Conservation (phyloP, 2,113 vertebrate species). For the Synodontis membranacea region DNA sequence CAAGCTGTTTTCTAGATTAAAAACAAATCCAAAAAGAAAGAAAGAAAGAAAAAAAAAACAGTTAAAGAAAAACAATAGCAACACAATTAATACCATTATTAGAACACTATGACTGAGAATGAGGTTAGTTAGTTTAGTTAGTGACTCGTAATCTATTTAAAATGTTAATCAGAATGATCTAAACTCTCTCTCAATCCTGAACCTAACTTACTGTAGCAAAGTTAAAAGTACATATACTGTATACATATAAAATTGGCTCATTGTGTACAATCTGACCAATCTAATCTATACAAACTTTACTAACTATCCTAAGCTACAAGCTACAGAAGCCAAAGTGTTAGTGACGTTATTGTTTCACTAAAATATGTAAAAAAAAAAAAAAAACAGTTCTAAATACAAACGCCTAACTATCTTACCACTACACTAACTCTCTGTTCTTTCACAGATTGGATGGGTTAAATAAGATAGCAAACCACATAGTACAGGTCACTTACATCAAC, state of each 20-base stretch:
- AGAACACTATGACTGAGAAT: slow-evolving; percentile 71
- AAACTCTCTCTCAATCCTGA: slow-evolving; percentile 43
- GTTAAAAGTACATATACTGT: slow-evolving; percentile 57
- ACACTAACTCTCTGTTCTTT: slow-evolving; percentile 58
- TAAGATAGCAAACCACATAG: slow-evolving; percentile 93
- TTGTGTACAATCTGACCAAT: slow-evolving; percentile 1
- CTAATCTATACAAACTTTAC: slow-evolving; percentile 7
- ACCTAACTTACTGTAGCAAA: slow-evolving; percentile 7
- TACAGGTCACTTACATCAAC: slow-evolving; percentile 98
- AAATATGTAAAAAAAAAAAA: slow-evolving; percentile 30
- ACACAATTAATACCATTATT: slow-evolving; percentile 66
- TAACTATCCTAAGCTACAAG: slow-evolving; percentile 1
- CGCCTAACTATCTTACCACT: slow-evolving; percentile 55
- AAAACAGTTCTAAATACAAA: slow-evolving; percentile 61
- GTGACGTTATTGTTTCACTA: slow-evolving; percentile 18
- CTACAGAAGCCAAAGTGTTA: slow-evolving; percentile 19
- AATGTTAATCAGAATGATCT: slow-evolving; percentile 55
- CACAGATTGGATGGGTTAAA: slow-evolving; percentile 79
- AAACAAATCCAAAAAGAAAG: slow-evolving; percentile 54
- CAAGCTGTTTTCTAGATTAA: slow-evolving; percentile 45
- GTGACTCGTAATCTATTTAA: slow-evolving; percentile 63
- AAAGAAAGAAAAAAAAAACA: too few relatives aligned
- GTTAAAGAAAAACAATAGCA: slow-evolving; percentile 63
- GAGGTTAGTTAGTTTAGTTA: slow-evolving; percentile 73
- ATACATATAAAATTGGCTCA: slow-evolving; percentile 1